Evolutionary conservation across 2,113 vertebrate species (phyloP).

Genomic region (Heterotis niloticus): DNA sequence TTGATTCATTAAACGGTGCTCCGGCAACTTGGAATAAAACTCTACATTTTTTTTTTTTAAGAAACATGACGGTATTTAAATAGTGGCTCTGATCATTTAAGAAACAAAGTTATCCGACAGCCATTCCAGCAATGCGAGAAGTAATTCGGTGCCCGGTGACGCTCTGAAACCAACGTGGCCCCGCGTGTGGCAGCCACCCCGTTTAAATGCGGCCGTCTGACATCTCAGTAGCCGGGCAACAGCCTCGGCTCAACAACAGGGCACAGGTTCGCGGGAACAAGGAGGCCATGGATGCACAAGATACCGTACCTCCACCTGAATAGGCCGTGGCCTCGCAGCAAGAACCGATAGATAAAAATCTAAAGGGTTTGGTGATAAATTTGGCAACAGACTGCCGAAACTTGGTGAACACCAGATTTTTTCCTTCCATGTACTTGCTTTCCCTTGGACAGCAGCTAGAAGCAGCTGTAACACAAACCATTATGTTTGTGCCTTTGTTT

Average conservation of each 20-base stretch:
- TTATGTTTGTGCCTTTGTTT: slow-evolving; percentile 60
- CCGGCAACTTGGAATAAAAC: slow-evolving; percentile 60
- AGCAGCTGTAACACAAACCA: slow-evolving; percentile 53
- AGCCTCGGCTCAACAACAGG: not conserved
- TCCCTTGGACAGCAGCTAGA: slow-evolving; percentile 37
- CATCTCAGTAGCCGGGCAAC: not conserved
- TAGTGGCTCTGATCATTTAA: slow-evolving; percentile 22
- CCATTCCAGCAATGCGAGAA: too few species aligned
- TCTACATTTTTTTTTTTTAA: slow-evolving; percentile 39
- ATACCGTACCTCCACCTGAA: not conserved
- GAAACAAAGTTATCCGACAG: too few species aligned
- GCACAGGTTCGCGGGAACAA: not conserved
- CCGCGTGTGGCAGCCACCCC: too few species aligned
- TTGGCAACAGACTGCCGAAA: too few species aligned
- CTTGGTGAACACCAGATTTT: not conserved
- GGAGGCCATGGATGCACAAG: not conserved
- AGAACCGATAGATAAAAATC: not conserved
- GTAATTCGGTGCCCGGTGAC: too few species aligned
- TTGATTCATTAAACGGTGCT: slow-evolving; percentile 71
- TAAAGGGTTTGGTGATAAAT: too few species aligned
- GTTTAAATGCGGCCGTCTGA: not conserved
- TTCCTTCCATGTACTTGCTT: not conserved
- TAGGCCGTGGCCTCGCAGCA: too few species aligned
- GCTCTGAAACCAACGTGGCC: too few species aligned
- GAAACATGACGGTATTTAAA: too few species aligned